These are phyloP conservation scores for Aegithalos caudatus DNA, from an alignment of 2,113 vertebrate genomes.

Conservation along the genomic window DNA sequence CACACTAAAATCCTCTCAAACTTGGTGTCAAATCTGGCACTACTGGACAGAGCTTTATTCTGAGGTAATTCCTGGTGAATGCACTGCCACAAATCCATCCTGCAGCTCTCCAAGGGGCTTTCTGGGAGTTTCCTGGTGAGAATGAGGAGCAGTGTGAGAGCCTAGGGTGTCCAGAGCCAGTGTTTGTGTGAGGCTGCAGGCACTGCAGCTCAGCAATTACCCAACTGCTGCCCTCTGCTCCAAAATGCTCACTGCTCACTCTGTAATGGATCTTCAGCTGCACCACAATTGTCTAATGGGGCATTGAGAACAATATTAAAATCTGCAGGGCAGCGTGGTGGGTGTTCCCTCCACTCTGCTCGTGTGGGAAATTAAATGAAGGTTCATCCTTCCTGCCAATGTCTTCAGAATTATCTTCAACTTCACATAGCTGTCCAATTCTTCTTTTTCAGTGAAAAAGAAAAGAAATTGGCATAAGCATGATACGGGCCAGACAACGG, in stretches of 20 bases:
- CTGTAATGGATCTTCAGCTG: neutral
- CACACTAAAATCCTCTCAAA: neutral
- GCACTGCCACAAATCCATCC: neutral
- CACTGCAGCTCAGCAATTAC: slow-evolving; percentile 19
- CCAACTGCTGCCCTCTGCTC: slow-evolving; percentile 17
- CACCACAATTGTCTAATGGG: neutral
- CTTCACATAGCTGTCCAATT: neutral
- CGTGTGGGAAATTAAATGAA: neutral
- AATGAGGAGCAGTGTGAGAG: neutral
- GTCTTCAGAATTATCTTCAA: neutral
- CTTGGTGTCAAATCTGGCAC: neutral
- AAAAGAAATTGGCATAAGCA: slow-evolving; percentile 96
- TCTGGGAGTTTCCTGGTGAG: neutral
- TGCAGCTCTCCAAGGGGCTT: neutral
- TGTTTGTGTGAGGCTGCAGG: neutral
- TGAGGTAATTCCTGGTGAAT: neutral
- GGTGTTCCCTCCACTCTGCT: neutral
- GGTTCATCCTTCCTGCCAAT: neutral
- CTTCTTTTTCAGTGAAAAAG: slow-evolving; percentile 87
- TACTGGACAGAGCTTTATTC: neutral
- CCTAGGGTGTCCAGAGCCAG: neutral
- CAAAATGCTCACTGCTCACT: neutral
- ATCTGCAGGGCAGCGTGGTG: neutral
- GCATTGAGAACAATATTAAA: neutral
- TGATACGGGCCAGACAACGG: slow-evolving; percentile 86